Base-by-base conservation (phyloP, 2,888 invertebrate genomes). In the Caenorhabditis virilis region DNA sequence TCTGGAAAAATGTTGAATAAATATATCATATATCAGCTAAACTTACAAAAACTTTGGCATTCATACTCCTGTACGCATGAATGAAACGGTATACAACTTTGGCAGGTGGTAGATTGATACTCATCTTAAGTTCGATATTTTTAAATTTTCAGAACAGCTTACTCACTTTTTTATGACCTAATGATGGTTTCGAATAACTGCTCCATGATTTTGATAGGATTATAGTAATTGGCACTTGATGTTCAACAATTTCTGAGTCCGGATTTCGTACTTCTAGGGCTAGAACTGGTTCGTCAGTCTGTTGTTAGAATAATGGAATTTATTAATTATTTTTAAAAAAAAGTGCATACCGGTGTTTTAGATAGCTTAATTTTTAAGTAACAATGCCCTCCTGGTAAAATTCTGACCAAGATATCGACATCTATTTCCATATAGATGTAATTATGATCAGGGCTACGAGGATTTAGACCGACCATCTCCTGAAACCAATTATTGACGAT, bases 401-500 rank as follows among this genome's bases (percentile, higher is more conserved):
- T 49, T 7, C 49, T 48, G 9, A 58, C 54, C 18, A 64, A 46
- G 51, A 41, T 58, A 27, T 64, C 64, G 6, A 58, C 49, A n/a
- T 54, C 58, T 2, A 64, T 25, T 25, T 64, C 64, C 23, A 64
- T 46, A n/a, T 38, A 58, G 23, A 64, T 64, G 3, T 47, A 39
- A 26, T 64, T 55, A 15, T 64, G 58, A 3, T 64, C 64, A 13
- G 39, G 25, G n/a, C 50, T 54, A 5, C 64, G 39, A 5, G 58
- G 64, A 43, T 64, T 58, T 54, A 64, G 45, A 2, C 64, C 64
- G 15, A 64, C 51, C 46, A 64, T 49, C n/a, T 64, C 64, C 62
- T 62, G 48, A 9, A 52, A 23, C 23, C 2, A 15, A 7, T 4
- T 36, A n/a, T 36, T 36, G 2, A 23, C 2, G 15, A 4, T 36